Base-by-base conservation (phyloP, 2,797 vertebrate genomes). In the Nannoperca obscura region DNA sequence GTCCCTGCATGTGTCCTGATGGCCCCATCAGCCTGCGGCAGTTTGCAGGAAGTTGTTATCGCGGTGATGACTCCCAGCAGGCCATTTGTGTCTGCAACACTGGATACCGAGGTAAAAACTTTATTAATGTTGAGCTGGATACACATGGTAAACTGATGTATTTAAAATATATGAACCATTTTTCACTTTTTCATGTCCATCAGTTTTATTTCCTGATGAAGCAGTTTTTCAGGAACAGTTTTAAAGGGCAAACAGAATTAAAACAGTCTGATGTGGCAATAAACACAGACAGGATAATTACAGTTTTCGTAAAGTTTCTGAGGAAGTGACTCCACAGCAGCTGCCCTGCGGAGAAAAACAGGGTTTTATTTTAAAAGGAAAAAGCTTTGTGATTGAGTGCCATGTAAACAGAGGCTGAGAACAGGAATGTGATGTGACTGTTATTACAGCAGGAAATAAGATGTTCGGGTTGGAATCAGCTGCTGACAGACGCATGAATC, bases 1-100 rank as follows among this genome's bases (percentile, higher is more conserved):
- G 96, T 13, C 96, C 97, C 36, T 99, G 98, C 64, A 96, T 96
- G 80, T 99, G 98, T 87, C 98, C 98, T 0, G 97, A 98, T 0
- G 98, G 97, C n/a, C 98, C 98, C 0, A 88, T 91, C 34, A 98
- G 96, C 0, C 92, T 93, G 46, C 95, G 97, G 27, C 98, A 99
- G 87, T 99, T 97, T 71, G 96, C 97, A 67, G 95, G 83, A 20
- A 94, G 94, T 60, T 99, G 98, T 89, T 99, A 98, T 84, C 96
- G 94, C 68, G 95, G 94, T 22, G 93, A 94, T 0, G 70, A 95
- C 55, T 95, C 95, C 0, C 90, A 94, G 81, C 97, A 97, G 84
- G 96, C 96, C 14, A 57, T 93, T 9, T 99, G 98, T 63, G 91
- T 96, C 78, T 99, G 98, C 86, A 95, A 93, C 10, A 58, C 81